A percentile compares a stretch with the other conserved stretches of the same genome.
These are phyloP conservation scores for Epinephelus cyanopodus DNA, from an alignment of 2,113 vertebrate species.

Conservation along the genomic window DNA sequence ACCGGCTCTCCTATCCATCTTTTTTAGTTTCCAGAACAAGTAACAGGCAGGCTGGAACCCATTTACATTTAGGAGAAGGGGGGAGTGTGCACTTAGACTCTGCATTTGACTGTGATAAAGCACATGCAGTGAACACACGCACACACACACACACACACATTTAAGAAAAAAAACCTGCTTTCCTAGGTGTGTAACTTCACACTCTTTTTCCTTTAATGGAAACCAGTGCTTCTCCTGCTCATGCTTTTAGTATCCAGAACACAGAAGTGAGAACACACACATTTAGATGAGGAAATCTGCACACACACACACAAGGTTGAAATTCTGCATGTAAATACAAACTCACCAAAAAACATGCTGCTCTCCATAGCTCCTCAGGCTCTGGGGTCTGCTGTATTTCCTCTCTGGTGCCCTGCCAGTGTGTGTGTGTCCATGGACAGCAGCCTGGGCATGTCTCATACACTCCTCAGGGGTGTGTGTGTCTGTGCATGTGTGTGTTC, in stretches of 20 bases:
- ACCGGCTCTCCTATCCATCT: not conserved
- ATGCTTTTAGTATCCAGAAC: constrained; percentile 1
- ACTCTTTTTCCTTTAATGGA: constrained; percentile 27
- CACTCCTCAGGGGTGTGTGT: constrained; percentile 73
- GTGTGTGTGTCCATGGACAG: constrained; percentile 71
- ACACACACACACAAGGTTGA: not conserved
- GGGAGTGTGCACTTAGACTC: constrained; percentile 20
- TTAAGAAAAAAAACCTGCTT: not conserved
- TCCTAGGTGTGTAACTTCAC: constrained; percentile 56
- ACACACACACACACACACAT: not conserved
- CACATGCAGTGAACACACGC: constrained; percentile 14
- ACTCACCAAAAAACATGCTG: constrained; percentile 99
- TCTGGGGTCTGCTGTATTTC: constrained; percentile 86
- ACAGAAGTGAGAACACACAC: not conserved
- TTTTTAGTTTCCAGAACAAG: constrained; percentile 45
- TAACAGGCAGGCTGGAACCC: constrained; percentile 27
- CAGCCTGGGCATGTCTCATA: constrained; percentile 85
- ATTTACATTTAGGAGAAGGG: constrained; percentile 32
- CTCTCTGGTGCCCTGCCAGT: constrained; percentile 85
- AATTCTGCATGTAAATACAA: constrained; percentile 64
- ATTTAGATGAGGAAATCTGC: not conserved
- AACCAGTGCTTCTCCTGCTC: constrained; percentile 28
- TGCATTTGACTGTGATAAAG: constrained; percentile 53
- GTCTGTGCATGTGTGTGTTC: constrained; percentile 63
- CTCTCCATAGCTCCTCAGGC: constrained; percentile 92